Base-by-base conservation (phyloP, 2,797 vertebrate genomes). In the Iguana delicatissima region DNA sequence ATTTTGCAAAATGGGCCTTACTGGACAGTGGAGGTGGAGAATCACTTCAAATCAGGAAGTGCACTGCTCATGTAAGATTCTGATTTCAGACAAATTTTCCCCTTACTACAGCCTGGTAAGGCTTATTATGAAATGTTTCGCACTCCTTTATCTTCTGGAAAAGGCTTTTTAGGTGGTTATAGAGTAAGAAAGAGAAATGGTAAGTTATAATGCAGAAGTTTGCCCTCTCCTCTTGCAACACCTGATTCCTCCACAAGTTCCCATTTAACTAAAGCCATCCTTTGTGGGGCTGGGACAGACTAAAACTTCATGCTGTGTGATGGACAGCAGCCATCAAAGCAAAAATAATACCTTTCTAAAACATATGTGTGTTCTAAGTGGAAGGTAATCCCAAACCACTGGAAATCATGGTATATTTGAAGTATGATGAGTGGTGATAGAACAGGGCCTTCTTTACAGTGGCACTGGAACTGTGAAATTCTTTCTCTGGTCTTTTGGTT, bases 331-430 rank as follows among this genome's bases (percentile, higher is more conserved):
- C 46, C 86, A 80, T 55, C 20, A 81, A 52, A 67, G 24, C 6
- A 32, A 74, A 50, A 79, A 7, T 18, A 20, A 16, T 77, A 35
- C 22, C 18, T 80, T 67, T 46, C 59, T 80, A 32, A 46, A 69
- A 52, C 32, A 8, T 80, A 67, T 29, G 38, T 22, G 2, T 35
- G n/a, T 69, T 26, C 32, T 80, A 26, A 18, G 76, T 67, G 38
- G 9, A 32, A 32, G 35, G 42, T 64, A 64, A 16, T 4, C 35
- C 18, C 46, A 64, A 91, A 89, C 29, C 82, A 89, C 67, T 87
- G 50, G 59, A 42, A 80, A 92, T 82, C 67, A 93, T 0, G 10
- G 85, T 64, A 55, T 12, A 83, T 62, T 87, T 87, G 38, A 80
- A 80, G 32, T 29, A 64, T 26, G 59, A 35, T 29, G 59, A 59